Base-by-base conservation (phyloP, 2,888 invertebrate species). In the Minunthozetes semirufus region DNA sequence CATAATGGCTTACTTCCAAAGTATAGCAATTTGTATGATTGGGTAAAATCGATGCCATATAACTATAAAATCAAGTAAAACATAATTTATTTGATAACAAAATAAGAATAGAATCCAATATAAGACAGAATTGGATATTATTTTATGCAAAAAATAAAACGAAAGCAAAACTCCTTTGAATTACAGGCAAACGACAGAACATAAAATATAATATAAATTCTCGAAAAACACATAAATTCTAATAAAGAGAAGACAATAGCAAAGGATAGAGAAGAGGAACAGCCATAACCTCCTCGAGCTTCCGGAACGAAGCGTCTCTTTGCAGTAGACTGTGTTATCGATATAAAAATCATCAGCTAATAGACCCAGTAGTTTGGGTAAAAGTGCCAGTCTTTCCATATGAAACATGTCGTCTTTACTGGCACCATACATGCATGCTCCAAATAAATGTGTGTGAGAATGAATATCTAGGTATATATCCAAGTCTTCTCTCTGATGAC, bases 391-490 rank as follows among this genome's bases (percentile, higher is more conserved):
- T 38, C 94, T 87, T 83, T 98, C 96, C 82, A 93, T 94, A 81
- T 91, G 88, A 84, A 91, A 92, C 19, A 94, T 93, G 82, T 94
- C 93, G 80, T 93, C 93, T 80, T 93, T 94, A 0, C 92, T 90
- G 82, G 95, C 97, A 27, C 97, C 98, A 81, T 94, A 93, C 77
- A 97, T 90, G 84, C 97, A 98, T 73, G 93, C 90, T 11, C 97
- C 97, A 81, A 92, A 90, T 76, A 94, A 88, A 79, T 92, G 94
- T 17, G 92, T 89, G 82, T 98, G 94, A 9, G 94, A 92, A 82
- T 99, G 98, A 71, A 99, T 86, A 84, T 99, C 98, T 74, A 99
- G 87, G 77, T 95, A 92, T 82, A 96, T 93, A 83, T 97, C 96
- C 80, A 98, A 84, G 79, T 95, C 92, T 22, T 85, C 82, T 78